phyloP scores from a whole-genome alignment of 2,797 vertebrate species.

The Fringilla coelebs region DNA sequence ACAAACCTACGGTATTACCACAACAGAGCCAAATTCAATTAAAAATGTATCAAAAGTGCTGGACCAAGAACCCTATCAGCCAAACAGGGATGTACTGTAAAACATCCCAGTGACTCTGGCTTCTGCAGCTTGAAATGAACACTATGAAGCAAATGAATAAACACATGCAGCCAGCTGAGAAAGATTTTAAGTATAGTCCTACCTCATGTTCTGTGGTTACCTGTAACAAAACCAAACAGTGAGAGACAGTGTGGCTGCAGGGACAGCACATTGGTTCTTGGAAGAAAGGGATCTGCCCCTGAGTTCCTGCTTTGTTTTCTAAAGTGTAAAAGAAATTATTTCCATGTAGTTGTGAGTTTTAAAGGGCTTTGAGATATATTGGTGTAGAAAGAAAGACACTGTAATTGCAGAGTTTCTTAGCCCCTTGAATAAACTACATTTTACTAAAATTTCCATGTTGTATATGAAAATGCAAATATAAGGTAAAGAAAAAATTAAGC shows the following conservation, averaged over 20 bases:
- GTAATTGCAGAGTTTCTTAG: background rate
- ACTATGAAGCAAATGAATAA: background rate
- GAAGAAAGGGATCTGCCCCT: background rate
- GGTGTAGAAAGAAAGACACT: background rate
- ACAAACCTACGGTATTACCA: background rate
- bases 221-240: background rate
- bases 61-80: background rate
- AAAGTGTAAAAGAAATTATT: background rate
- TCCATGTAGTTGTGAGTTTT: background rate
- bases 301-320: background rate
- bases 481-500: background rate
- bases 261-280: background rate
- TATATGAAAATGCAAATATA: background rate
- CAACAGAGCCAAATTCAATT: background rate
- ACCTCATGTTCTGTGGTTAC: background rate
- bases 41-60: background rate
- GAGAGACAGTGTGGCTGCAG: rapidly evolving
- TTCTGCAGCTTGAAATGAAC: background rate
- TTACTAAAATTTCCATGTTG: background rate
- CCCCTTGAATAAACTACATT: background rate
- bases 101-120: background rate
- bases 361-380: background rate
- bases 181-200: background rate
- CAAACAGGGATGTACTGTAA: background rate
- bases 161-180: background rate